These are phyloP conservation scores for Copsychus sechellarum DNA, from an alignment of 2,113 vertebrate genomes.

Conservation along the genomic window DNA sequence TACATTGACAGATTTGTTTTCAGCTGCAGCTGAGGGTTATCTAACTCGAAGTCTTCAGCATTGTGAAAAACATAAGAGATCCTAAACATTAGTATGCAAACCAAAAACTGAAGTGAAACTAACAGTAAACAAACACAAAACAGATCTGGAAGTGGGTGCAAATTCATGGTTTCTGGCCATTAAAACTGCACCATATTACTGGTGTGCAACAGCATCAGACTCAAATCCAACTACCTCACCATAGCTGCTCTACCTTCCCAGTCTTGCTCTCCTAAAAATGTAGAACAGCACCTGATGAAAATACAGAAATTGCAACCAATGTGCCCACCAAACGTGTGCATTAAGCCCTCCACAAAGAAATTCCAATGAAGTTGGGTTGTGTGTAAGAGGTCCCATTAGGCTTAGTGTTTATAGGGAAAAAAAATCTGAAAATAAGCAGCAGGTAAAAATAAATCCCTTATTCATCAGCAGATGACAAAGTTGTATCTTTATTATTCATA, in stretches of 20 bases:
- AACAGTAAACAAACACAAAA: not conserved
- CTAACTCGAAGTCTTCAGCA: not conserved
- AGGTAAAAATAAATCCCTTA: not conserved
- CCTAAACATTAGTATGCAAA: not conserved
- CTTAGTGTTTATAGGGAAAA: not conserved
- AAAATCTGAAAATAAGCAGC: not conserved
- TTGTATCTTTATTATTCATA: not conserved
- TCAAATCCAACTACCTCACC: not conserved
- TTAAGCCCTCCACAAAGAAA: not conserved
- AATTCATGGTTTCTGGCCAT: not conserved
- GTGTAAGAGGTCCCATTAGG: not conserved
- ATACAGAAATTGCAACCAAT: not conserved
- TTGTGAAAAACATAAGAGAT: not conserved
- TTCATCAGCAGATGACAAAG: not conserved
- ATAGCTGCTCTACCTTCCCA: not conserved
- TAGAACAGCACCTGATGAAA: not conserved
- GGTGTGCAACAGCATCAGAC: not conserved
- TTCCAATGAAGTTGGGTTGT: not conserved
- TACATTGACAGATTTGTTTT: not conserved
- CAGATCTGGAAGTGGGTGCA: fast-evolving
- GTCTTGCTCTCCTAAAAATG: not conserved
- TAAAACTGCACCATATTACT: not conserved
- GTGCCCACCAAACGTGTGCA: not conserved
- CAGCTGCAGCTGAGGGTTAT: not conserved
- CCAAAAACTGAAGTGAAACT: not conserved